A percentile compares a stretch with the other conserved stretches of the same genome.
These are phyloP conservation scores for Pelecanoides urinatrix DNA, from an alignment of 2,113 vertebrate species.

Conservation along the genomic window DNA sequence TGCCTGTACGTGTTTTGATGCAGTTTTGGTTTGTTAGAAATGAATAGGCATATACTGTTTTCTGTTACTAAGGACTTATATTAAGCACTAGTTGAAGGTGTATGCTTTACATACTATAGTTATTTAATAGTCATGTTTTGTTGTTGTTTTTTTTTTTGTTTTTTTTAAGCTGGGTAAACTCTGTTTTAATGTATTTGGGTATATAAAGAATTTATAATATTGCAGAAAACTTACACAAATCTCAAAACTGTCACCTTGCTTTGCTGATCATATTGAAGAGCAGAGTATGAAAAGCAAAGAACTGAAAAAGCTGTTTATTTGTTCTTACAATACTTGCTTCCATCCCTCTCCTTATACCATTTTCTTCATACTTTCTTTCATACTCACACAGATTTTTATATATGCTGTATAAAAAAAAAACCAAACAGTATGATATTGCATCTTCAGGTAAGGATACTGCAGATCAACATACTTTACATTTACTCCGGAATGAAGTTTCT, in stretches of 20 bases:
- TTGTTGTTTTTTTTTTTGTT: no score
- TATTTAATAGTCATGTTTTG: not conserved
- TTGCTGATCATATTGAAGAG: not conserved
- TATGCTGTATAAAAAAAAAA: not conserved
- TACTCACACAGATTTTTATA: not conserved
- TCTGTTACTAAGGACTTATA: not conserved
- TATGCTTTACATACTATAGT: not conserved
- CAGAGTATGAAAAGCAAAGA: not conserved
- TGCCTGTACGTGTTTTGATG: not conserved
- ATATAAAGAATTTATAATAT: not conserved
- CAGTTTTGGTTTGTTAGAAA: not conserved
- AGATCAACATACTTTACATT: not conserved
- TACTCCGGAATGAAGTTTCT: not conserved
- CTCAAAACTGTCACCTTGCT: not conserved
- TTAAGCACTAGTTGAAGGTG: not conserved
- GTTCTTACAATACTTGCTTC: not conserved
- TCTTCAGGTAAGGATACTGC: not conserved
- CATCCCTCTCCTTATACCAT: not conserved
- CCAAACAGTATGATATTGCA: not conserved
- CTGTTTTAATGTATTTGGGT: not conserved
- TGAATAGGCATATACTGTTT: not conserved
- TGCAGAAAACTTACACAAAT: fast-evolving
- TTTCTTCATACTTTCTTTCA: not conserved
- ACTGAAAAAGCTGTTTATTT: not conserved
- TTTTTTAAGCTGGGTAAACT: no score